Conservation (phyloP, 2,888 invertebrate species). For the Epinotia brunnichana region DNA sequence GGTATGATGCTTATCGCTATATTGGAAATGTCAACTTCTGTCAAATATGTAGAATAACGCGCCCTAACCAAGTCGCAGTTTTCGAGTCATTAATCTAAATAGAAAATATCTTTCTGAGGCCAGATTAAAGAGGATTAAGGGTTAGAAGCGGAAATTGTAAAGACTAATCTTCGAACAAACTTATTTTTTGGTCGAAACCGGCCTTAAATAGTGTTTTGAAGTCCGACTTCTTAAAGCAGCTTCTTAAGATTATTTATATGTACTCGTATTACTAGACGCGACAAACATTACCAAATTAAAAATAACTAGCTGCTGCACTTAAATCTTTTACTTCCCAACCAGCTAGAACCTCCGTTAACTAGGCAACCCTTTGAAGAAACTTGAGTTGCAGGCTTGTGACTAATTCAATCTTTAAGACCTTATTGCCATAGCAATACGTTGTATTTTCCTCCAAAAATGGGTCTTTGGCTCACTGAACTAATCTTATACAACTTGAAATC, state of each 20-base stretch:
- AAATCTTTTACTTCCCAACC: slow-evolving; percentile 7
- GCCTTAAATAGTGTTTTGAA: background rate
- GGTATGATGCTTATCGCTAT: too few species aligned
- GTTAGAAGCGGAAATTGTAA: too few species aligned
- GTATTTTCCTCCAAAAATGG: background rate
- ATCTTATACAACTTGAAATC: slow-evolving; percentile 34
- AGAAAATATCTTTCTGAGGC: too few species aligned
- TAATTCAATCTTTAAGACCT: background rate
- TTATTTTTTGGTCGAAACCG: too few species aligned
- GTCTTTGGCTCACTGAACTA: background rate
- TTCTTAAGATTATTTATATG: background rate
- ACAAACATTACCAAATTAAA: background rate
- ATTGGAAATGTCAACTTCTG: too few species aligned
- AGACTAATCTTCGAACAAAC: too few species aligned
- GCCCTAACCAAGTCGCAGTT: too few species aligned
- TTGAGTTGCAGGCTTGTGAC: background rate
- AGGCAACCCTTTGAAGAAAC: slow-evolving; percentile 25
- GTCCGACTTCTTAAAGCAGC: background rate
- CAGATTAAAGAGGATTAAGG: too few species aligned
- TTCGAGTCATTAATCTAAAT: too few species aligned
- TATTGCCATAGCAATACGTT: background rate
- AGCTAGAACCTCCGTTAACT: slow-evolving; percentile 23
- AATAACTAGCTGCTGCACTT: background rate
- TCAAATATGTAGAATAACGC: too few species aligned
- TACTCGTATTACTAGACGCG: background rate